A percentile compares a stretch with the other conserved stretches of the same genome.
Evolutionary conservation across 35 echinoderm and acorn worm species (phyloP).

Genomic region (Apostichopus japonicus): DNA sequence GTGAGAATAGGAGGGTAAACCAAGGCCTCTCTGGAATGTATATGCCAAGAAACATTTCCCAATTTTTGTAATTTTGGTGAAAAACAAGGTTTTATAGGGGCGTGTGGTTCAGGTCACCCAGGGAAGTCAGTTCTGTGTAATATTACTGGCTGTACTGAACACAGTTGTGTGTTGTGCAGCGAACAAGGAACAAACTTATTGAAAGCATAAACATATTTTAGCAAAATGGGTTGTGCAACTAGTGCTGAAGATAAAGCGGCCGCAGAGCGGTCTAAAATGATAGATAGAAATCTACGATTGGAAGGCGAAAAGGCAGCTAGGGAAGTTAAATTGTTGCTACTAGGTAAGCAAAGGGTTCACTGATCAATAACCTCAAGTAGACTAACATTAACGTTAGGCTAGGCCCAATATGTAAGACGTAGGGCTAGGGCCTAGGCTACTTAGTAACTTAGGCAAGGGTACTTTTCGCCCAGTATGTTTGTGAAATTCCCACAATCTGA

Average conservation of each 20-base stretch:
- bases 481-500: too few species aligned
- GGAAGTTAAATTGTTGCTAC: slow-evolving; percentile 99
- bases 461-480: too few species aligned
- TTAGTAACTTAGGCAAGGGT: too few species aligned
- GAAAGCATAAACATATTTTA: not conserved
- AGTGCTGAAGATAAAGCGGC: slow-evolving; percentile 99
- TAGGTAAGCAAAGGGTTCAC: slow-evolving; percentile 74
- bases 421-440: too few species aligned
- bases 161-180: slow-evolving; percentile 23
- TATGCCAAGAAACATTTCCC: not conserved
- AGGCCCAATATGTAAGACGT: too few species aligned
- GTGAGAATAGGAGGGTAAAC: not conserved
- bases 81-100: slow-evolving; percentile 1
- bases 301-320: slow-evolving; percentile 99
- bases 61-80: not conserved
- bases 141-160: slow-evolving; percentile 45
- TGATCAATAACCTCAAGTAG: not conserved
- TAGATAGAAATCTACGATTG: slow-evolving; percentile 98
- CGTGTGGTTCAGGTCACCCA: slow-evolving; percentile 45
- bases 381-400: too few species aligned
- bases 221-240: slow-evolving; percentile 98
- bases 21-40: slow-evolving; percentile 16
- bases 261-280: slow-evolving; percentile 99
- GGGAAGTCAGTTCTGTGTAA: slow-evolving; percentile 32
- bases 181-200: slow-evolving; percentile 21